These are phyloP conservation scores for Bombus picipes DNA, from an alignment of 1,140 invertebrate genomes.

Conservation along the genomic window DNA sequence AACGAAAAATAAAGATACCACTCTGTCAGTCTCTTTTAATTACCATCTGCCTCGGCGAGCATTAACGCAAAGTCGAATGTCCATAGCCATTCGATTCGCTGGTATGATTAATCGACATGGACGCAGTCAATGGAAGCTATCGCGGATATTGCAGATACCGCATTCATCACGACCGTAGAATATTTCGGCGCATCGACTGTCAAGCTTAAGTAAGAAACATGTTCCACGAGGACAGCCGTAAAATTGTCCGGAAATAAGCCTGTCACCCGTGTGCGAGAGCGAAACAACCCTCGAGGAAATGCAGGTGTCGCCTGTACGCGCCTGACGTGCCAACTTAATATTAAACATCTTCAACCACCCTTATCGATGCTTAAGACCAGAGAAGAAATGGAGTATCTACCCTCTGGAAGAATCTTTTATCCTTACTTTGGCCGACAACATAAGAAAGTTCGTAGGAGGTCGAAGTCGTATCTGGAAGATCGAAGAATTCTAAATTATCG, in stretches of 20 bases:
- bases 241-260: conserved; percentile 12
- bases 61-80: background rate
- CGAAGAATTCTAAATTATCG: background rate
- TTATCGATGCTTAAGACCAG: background rate
- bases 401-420: background rate
- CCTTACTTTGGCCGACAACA: background rate
- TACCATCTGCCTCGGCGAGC: too few relatives aligned
- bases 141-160: background rate
- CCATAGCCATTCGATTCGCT: too few relatives aligned
- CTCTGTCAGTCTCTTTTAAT: too few relatives aligned
- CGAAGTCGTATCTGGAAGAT: too few relatives aligned
- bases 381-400: too few relatives aligned
- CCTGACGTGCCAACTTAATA: background rate
- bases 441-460: background rate
- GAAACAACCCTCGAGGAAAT: background rate
- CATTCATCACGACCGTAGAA: background rate
- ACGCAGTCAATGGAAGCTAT: conserved; percentile 1
- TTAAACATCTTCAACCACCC: background rate
- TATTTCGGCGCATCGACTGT: background rate
- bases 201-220: conserved; percentile 17
- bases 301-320: conserved; percentile 9
- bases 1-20: too few relatives aligned
- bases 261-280: background rate
- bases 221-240: background rate
- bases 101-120: conserved; percentile 1